Base-by-base conservation (phyloP, 2,113 vertebrate genomes). In the Cisticola juncidis region DNA sequence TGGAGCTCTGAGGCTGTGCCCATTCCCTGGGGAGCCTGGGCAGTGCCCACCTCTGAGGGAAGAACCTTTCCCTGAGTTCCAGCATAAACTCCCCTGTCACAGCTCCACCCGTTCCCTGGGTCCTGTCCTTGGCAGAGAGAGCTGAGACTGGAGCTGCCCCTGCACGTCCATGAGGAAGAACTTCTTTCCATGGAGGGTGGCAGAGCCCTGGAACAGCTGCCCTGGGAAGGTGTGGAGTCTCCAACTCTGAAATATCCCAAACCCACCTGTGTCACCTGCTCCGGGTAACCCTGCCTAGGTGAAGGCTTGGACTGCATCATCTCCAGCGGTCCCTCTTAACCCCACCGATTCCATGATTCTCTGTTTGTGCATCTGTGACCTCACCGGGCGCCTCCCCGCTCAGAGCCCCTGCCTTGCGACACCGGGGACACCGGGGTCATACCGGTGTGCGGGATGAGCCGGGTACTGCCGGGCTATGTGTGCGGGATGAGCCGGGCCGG, bases 21-120 rank as follows among this genome's bases (percentile, higher is more conserved):
- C 58, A 51, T 50, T 33, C 60, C 68, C 44, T 44, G 76, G 66
- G 35, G 42, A 72, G 50, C 31, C 48, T 71, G 66, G 4, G 1
- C 50, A 57, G 50, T 57, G 58, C 42, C 70, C 31, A 25, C 31
- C 51, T 65, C 66, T 58, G 44, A 36, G 58, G 58, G 33, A 28
- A 72, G 26, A 65, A 1, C 18, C 26, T 36, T 72, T 33, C 3
- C n/a, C 35, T 20, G 26, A 65, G 0, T 1, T 36, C 14, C 66
- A 65, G 19, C 29, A 1, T 42, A 0, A 57, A 0, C 35, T 42
- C 33, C 42, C 42, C 57, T 31, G 50, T 2, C 6, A 1, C 25
- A 44, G 26, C 58, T 64, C 3, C 33, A 44, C 31, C 58, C 3
- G 0, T 28, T 57, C 53, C 33, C 22, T 24, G 12, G 10, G 35